Conservation (phyloP, 2,888 invertebrate species). For the Drosophila hamatofila region DNA sequence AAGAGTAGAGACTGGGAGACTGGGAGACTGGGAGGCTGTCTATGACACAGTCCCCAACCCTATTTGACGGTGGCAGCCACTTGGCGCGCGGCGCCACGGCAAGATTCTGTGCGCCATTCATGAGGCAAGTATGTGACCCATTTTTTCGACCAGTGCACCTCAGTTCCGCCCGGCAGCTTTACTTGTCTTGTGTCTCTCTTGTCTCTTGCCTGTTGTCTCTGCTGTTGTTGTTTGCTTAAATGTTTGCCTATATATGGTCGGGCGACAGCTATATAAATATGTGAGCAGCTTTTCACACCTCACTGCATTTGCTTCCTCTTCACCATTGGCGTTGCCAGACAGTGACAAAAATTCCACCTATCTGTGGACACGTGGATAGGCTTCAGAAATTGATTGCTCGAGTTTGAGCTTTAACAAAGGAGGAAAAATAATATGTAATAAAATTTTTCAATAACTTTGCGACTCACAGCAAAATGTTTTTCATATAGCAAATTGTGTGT, state of each 20-base stretch:
- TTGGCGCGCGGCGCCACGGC: slow-evolving; percentile 64
- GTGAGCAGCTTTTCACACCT: slow-evolving; percentile 79
- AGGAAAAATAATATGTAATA: not conserved
- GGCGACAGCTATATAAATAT: slow-evolving; percentile 75
- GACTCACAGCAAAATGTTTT: slow-evolving; percentile 8
- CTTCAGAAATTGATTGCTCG: slow-evolving; percentile 15
- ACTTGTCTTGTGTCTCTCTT: slow-evolving; percentile 5
- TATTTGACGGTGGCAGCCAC: slow-evolving; percentile 18
- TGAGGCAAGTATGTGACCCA: slow-evolving; percentile 76
- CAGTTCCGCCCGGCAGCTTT: slow-evolving; percentile 7
- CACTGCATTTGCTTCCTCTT: slow-evolving; percentile 21
- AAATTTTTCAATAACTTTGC: slow-evolving; percentile 20
- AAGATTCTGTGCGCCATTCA: slow-evolving; percentile 62
- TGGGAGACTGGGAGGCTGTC: slow-evolving; percentile 18
- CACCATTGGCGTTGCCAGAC: slow-evolving; percentile 15
- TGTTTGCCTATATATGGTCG: slow-evolving; percentile 76
- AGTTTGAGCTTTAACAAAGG: not conserved
- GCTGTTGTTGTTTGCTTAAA: slow-evolving; percentile 67
- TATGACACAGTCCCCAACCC: slow-evolving; percentile 51
- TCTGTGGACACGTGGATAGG: not conserved
- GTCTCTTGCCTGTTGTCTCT: slow-evolving; percentile 9
- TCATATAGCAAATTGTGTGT: slow-evolving; percentile 18
- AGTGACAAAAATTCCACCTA: slow-evolving; percentile 9
- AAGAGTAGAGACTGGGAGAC: not conserved
- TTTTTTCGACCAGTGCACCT: slow-evolving; percentile 44